Evolutionary conservation across 2,888 invertebrate genomes (phyloP).

Genomic region (Pammene aurita): DNA sequence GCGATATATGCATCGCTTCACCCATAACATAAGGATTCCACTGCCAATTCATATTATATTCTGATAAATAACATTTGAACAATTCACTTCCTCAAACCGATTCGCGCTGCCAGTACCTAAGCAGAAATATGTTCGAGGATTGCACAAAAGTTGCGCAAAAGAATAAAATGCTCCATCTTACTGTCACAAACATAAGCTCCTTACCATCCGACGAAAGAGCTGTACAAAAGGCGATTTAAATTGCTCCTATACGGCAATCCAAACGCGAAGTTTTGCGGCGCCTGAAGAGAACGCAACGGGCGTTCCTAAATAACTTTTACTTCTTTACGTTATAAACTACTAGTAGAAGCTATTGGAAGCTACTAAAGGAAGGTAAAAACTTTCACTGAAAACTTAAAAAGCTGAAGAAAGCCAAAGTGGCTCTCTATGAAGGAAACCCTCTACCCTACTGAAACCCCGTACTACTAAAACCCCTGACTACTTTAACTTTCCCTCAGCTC

Average conservation of each 20-base stretch:
- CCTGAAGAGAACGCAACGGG: too few relatives aligned
- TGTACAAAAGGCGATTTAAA: slow-evolving; percentile 32
- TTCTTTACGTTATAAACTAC: too few relatives aligned
- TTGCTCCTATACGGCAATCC: slow-evolving; percentile 27
- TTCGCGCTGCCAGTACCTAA: not conserved
- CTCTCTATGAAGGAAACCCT: too few relatives aligned
- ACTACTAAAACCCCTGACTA: too few relatives aligned
- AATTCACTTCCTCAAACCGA: not conserved
- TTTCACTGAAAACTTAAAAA: too few relatives aligned
- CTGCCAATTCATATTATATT: not conserved
- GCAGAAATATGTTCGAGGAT: slow-evolving; percentile 14
- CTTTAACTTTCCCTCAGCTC: too few relatives aligned
- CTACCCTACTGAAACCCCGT: too few relatives aligned
- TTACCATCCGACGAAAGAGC: slow-evolving; percentile 30
- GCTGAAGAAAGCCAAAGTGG: too few relatives aligned
- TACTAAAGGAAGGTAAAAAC: too few relatives aligned
- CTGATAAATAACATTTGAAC: not conserved
- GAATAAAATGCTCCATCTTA: slow-evolving; percentile 32
- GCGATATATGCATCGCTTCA: too few relatives aligned
- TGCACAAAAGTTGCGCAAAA: slow-evolving; percentile 25
- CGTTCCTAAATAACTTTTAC: too few relatives aligned
- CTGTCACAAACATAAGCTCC: slow-evolving; percentile 32
- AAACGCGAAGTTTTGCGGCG: slow-evolving; percentile 20
- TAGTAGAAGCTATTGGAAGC: too few relatives aligned
- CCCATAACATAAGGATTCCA: not conserved